Evolutionary conservation across 92 coral and sea anemone genomes (phyloP).

Genomic region (Heteractis magnifica): DNA sequence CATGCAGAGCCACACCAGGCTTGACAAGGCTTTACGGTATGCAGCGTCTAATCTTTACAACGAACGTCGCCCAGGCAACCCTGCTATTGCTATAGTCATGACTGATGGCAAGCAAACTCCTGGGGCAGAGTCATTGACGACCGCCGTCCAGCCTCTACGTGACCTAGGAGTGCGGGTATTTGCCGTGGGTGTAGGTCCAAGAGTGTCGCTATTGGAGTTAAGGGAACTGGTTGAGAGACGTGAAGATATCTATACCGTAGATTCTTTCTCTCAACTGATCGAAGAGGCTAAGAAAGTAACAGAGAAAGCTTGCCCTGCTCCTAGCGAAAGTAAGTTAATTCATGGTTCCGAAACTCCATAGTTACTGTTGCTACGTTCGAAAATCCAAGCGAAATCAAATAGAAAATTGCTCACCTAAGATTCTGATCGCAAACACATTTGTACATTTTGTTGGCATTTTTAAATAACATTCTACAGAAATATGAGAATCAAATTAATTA

Average conservation of each 20-base stretch:
- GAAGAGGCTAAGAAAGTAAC: constrained; percentile 59
- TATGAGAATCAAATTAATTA: no score
- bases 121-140: constrained; percentile 59
- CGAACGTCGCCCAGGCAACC: constrained; percentile 63
- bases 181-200: constrained; percentile 77
- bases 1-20: constrained; percentile 67
- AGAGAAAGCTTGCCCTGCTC: constrained; percentile 63
- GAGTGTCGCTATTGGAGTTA: constrained; percentile 51
- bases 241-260: constrained; percentile 61
- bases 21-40: constrained; percentile 72
- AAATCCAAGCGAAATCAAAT: background rate
- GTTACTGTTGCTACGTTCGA: background rate
- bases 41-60: constrained; percentile 64
- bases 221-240: constrained; percentile 47
- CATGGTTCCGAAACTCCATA: background rate
- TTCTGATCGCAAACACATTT: no score
- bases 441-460: no score
- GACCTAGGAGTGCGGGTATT: constrained; percentile 75
- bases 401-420: no score
- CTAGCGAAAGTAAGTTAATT: constrained; percentile 29
- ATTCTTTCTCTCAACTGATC: constrained; percentile 62
- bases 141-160: constrained; percentile 71
- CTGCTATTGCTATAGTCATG: constrained; percentile 77
- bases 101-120: constrained; percentile 78
- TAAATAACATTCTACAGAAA: no score